phyloP scores from a whole-genome alignment of 2,888 invertebrate species.

The Dynastes hyllus region DNA sequence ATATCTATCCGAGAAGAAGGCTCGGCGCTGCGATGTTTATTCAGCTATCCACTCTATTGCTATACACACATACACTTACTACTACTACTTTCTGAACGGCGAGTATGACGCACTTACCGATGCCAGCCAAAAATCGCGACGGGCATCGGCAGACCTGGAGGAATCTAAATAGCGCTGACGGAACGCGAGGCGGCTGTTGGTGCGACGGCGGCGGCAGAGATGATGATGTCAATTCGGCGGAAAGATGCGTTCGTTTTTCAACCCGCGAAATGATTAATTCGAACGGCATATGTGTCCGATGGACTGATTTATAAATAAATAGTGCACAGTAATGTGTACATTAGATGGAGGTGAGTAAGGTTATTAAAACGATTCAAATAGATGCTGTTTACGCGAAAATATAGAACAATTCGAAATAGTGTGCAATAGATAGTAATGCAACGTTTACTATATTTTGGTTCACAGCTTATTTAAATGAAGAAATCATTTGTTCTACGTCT shows the following conservation, averaged over 20 bases:
- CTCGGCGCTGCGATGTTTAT: not conserved
- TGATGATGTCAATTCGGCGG: not conserved
- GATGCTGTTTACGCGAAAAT: too few relatives aligned
- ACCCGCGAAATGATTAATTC: not conserved
- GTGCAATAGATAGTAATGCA: too few relatives aligned
- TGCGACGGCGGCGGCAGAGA: not conserved
- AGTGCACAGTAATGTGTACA: not conserved
- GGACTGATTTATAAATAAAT: not conserved
- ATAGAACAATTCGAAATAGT: too few relatives aligned
- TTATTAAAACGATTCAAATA: too few relatives aligned
- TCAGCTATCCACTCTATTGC: not conserved
- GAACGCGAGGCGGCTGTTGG: too few relatives aligned
- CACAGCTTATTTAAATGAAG: too few relatives aligned
- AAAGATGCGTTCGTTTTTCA: not conserved
- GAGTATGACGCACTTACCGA: not conserved
- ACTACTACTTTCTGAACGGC: not conserved
- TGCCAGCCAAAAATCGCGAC: not conserved
- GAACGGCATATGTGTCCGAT: not conserved
- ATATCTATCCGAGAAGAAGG: not conserved
- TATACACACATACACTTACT: not conserved
- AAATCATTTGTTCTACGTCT: too few relatives aligned
- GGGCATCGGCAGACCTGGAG: not conserved
- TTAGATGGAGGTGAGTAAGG: not conserved
- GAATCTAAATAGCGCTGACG: constrained; percentile 1
- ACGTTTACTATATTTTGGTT: too few relatives aligned